These are phyloP conservation scores for Rhabdornis inornatus DNA, from an alignment of 2,113 vertebrate species.

Conservation along the genomic window DNA sequence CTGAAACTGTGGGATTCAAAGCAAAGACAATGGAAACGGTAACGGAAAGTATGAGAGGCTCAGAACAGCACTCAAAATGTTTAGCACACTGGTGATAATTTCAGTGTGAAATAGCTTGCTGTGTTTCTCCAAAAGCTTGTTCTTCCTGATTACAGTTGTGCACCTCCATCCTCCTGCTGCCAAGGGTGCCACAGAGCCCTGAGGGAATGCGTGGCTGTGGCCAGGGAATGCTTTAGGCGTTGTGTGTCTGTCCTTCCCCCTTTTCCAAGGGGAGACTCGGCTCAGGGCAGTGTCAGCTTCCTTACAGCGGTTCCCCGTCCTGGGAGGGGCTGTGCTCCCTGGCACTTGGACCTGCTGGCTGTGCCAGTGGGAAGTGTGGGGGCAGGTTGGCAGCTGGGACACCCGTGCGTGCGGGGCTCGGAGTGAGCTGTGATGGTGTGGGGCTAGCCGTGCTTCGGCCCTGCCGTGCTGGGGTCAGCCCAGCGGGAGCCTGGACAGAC, in stretches of 20 bases:
- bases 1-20: background rate
- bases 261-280: background rate
- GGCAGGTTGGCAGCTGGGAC: too few relatives aligned
- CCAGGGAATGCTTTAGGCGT: fast-evolving
- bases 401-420: background rate
- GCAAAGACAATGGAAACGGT: background rate
- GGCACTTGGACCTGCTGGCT: too few relatives aligned
- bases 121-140: background rate
- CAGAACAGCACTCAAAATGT: background rate
- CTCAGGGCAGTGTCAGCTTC: background rate
- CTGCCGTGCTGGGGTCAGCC: too few relatives aligned
- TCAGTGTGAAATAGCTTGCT: background rate
- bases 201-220: background rate
- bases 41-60: background rate
- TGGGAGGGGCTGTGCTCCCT: background rate
- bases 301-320: too few relatives aligned
- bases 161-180: background rate
- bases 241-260: background rate
- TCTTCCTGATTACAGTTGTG: background rate
- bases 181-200: fast-evolving
- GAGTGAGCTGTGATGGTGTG: background rate
- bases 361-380: too few relatives aligned
- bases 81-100: background rate
- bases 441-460: too few relatives aligned
- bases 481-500: too few relatives aligned